These are phyloP conservation scores for Acanthococcus lagerstroemiae DNA, from an alignment of 2,888 invertebrate species.

Conservation along the genomic window DNA sequence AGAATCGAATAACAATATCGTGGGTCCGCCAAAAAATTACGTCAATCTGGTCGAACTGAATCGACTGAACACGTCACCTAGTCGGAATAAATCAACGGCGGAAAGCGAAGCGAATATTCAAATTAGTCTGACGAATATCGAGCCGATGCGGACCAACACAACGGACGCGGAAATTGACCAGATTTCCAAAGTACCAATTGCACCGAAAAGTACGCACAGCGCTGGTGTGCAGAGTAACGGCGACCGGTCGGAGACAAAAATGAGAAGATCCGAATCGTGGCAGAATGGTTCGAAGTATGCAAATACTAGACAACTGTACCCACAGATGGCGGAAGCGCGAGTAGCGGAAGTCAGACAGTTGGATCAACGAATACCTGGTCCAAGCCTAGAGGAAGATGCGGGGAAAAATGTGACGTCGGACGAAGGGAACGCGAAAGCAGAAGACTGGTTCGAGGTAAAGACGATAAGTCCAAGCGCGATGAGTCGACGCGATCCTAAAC, in stretches of 20 bases:
- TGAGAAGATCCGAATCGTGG: conserved; percentile 6
- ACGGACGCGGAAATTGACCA: too few species aligned
- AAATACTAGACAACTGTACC: background rate
- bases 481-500: conserved; percentile 18
- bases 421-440: too few species aligned
- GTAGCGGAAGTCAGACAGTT: conserved; percentile 7
- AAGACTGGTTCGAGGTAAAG: background rate
- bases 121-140: background rate
- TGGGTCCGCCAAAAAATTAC: background rate
- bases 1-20: too few species aligned
- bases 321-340: background rate
- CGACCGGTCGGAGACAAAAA: too few species aligned
- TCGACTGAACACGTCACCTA: background rate
- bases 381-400: background rate
- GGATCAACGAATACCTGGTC: background rate
- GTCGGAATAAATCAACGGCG: background rate
- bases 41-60: background rate
- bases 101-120: background rate
- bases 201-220: background rate
- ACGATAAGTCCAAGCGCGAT: background rate
- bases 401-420: background rate
- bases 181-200: too few species aligned
- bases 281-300: background rate
- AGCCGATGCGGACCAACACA: too few species aligned
- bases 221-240: background rate